Conservation (phyloP, 2,797 vertebrate species). For the Acanthurus lineatus region DNA sequence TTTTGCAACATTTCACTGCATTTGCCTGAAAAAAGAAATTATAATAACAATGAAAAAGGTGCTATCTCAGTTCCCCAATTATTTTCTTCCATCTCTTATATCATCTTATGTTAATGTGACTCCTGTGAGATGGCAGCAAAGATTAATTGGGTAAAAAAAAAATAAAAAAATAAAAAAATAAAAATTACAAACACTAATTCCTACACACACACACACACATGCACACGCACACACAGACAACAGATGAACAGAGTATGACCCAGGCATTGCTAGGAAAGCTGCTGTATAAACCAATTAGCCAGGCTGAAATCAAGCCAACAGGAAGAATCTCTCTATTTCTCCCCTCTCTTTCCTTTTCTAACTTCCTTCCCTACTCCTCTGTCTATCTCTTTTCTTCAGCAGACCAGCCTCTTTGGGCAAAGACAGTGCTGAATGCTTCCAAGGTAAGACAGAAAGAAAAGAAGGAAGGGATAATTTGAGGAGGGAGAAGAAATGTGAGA, state of each 20-base stretch:
- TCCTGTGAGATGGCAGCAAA: neutral
- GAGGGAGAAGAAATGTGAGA: neutral
- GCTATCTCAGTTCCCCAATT: neutral
- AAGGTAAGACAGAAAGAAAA: slow-evolving; percentile 33
- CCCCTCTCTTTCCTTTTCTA: neutral
- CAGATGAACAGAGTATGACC: slow-evolving; percentile 60
- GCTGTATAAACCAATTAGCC: slow-evolving; percentile 80
- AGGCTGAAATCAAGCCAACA: slow-evolving; percentile 65
- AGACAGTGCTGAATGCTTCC: slow-evolving; percentile 51
- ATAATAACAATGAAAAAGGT: neutral
- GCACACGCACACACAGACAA: neutral
- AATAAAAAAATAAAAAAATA: too few relatives aligned
- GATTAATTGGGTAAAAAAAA: neutral
- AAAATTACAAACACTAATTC: too few relatives aligned
- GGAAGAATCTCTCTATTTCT: slow-evolving; percentile 43
- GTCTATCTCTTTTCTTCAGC: neutral
- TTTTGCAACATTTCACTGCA: too few relatives aligned
- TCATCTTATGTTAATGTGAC: neutral
- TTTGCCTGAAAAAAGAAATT: neutral
- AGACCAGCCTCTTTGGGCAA: slow-evolving; percentile 40
- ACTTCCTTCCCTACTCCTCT: neutral
- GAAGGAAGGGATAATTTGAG: neutral
- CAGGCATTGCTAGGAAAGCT: slow-evolving; percentile 51
- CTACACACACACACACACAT: neutral
- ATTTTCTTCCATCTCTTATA: neutral